Percentiles rank a stretch among this genome's conserved stretches.
These are phyloP conservation scores for Mus musculus DNA, from an alignment of 2,113 vertebrate genomes.

Conservation along the genomic window GRCm39 chr4:30492001-30492500, in stretches of 20 bases:
- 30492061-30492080: neutral
- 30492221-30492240: neutral
- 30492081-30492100: neutral
- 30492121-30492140: neutral
- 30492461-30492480: neutral
- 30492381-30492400: neutral
- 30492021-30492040: conserved; percentile 23
- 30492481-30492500: neutral
- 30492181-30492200: neutral
- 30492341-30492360: neutral
- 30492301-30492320: neutral
- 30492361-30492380: neutral
- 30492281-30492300: neutral
- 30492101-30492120: neutral
- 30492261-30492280: neutral
- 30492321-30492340: neutral
- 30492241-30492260: neutral
- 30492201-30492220: neutral
- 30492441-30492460: neutral
- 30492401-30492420: neutral
- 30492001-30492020: neutral
- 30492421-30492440: fast-evolving
- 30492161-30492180: neutral
- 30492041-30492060: neutral
- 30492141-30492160: neutral